phyloP scores from a whole-genome alignment of 2,113 vertebrate genomes.

The Pedetes capensis region DNA sequence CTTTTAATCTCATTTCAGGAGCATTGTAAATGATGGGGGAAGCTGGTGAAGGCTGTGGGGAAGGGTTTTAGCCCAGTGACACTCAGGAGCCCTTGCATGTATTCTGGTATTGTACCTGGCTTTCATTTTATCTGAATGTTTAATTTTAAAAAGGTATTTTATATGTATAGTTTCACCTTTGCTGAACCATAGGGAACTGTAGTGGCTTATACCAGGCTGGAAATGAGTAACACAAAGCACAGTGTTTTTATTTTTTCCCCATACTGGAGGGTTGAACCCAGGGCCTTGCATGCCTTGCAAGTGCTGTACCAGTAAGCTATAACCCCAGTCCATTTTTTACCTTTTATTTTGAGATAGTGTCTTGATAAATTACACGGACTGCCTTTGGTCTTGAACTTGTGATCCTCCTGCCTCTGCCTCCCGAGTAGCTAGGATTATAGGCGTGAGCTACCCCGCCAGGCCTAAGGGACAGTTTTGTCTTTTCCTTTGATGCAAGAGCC shows the following conservation, averaged over 20 bases:
- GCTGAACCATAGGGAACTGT: neutral
- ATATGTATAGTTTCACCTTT: neutral
- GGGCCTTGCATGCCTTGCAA: too few relatives aligned
- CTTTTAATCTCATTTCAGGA: neutral
- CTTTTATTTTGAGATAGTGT: too few relatives aligned
- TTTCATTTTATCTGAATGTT: neutral
- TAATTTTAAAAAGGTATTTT: neutral
- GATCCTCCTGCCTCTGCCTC: too few relatives aligned
- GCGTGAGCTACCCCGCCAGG: too few relatives aligned
- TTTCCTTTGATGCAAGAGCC: neutral
- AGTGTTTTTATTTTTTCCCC: too few relatives aligned
- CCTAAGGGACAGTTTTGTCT: neutral
- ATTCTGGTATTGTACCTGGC: neutral
- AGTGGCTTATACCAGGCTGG: neutral
- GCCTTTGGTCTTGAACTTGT: too few relatives aligned
- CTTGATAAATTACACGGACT: too few relatives aligned
- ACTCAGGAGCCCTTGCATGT: neutral
- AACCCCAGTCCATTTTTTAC: too few relatives aligned
- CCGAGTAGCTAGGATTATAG: too few relatives aligned
- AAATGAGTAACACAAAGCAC: too few relatives aligned
- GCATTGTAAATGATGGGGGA: neutral
- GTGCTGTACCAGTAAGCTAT: too few relatives aligned
- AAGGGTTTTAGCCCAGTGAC: neutral
- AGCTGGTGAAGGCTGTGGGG: neutral
- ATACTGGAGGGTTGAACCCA: too few relatives aligned